Evolutionary conservation across 2,797 vertebrate genomes (phyloP).

Genomic region (Tiaroga cobitis): DNA sequence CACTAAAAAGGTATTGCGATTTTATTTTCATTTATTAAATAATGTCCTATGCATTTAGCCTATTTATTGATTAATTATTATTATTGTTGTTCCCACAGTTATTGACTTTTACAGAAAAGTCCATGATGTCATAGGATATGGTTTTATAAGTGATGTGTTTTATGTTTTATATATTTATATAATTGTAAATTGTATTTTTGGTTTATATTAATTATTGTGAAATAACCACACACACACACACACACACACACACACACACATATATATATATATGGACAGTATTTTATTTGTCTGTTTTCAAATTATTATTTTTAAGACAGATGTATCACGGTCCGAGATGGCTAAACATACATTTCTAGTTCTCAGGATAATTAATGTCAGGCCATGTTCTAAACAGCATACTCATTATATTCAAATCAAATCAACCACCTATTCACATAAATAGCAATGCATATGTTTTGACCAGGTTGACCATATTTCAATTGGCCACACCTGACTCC

Average conservation of each 20-base stretch:
- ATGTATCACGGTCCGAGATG: background rate
- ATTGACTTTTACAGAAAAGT: background rate
- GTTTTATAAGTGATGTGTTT: background rate
- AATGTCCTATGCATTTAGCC: background rate
- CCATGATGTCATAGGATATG: background rate
- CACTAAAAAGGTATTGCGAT: background rate
- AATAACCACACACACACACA: too few species aligned
- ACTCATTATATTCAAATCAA: background rate
- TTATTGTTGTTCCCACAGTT: background rate
- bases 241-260: too few species aligned
- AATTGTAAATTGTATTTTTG: background rate
- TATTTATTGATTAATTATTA: background rate
- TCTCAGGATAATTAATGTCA: background rate
- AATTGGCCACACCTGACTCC: background rate
- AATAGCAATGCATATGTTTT: background rate
- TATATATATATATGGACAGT: too few species aligned
- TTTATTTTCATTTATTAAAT: background rate
- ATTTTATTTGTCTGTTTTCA: background rate
- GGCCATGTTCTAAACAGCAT: background rate
- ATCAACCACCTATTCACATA: constrained; percentile 4
- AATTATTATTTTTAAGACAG: background rate
- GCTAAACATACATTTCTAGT: background rate
- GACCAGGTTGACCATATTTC: background rate
- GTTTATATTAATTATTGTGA: background rate
- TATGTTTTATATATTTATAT: background rate